Evolutionary conservation across 2,797 vertebrate species (phyloP).

Genomic region (Clarias laeviceps): DNA sequence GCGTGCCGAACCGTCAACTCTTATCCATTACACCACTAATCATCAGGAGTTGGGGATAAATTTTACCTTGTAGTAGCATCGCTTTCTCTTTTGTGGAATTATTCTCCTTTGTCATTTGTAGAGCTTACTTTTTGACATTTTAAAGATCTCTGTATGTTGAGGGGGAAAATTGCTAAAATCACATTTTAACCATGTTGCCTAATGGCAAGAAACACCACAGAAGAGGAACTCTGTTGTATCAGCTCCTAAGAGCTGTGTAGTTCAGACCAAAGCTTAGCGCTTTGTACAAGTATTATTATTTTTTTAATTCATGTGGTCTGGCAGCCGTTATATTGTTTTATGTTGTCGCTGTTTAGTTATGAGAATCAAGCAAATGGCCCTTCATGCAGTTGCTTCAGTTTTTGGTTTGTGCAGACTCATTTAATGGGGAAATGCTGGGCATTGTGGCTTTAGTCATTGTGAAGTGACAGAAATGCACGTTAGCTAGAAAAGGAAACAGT

Average conservation of each 20-base stretch:
- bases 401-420: background rate
- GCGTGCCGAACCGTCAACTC: too few species aligned
- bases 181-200: slow-evolving; percentile 17
- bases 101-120: background rate
- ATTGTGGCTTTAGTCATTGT: background rate
- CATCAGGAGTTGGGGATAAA: background rate
- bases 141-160: background rate
- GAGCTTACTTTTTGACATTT: background rate
- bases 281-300: background rate
- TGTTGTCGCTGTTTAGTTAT: background rate
- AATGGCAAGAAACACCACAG: background rate
- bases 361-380: background rate
- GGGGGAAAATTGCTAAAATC: background rate
- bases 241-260: background rate
- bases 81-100: background rate
- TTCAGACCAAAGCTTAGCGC: background rate
- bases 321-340: background rate
- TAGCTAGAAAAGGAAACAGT: background rate
- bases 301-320: background rate
- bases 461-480: background rate
- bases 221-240: slow-evolving; percentile 4
- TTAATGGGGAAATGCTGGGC: background rate
- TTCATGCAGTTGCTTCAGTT: background rate
- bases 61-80: background rate
- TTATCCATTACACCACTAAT: too few species aligned